A percentile compares a stretch with the other conserved stretches of the same genome.
phyloP scores from a whole-genome alignment of 1,140 invertebrate genomes.

The Bombus sibiricus region DNA sequence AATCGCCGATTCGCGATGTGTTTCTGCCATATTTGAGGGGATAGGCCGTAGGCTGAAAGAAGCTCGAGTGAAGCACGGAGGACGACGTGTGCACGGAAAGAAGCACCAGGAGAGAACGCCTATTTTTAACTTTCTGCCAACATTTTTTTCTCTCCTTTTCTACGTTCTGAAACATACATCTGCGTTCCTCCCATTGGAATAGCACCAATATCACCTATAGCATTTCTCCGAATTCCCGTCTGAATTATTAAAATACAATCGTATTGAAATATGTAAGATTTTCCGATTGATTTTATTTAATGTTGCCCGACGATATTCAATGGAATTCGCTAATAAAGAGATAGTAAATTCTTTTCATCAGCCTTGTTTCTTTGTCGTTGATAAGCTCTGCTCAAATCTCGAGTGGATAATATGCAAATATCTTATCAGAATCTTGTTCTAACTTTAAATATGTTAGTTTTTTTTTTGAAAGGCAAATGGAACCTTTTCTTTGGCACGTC shows the following conservation, averaged over 20 bases:
- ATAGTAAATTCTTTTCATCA: neutral
- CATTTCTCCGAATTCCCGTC: neutral
- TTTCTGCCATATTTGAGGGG: conserved; percentile 34
- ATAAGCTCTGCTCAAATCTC: neutral
- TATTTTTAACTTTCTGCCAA: conserved; percentile 54
- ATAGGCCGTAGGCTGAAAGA: conserved; percentile 13
- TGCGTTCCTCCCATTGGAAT: neutral
- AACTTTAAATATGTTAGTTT: neutral
- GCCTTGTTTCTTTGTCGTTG: neutral
- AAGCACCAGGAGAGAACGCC: neutral
- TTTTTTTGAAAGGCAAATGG: neutral
- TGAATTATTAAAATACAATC: neutral
- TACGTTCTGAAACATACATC: conserved; percentile 34
- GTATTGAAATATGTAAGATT: neutral
- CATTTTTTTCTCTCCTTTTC: conserved; percentile 50
- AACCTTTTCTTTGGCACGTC: neutral
- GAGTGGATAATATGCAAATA: neutral
- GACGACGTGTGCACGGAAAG: neutral
- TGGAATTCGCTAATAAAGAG: neutral
- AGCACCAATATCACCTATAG: neutral
- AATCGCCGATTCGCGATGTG: neutral
- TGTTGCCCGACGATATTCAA: neutral
- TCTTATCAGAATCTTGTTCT: neutral
- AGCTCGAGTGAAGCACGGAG: neutral
- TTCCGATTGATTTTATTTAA: neutral